Conservation (phyloP, 2,797 vertebrate species). For the Bovichtus variegatus region DNA sequence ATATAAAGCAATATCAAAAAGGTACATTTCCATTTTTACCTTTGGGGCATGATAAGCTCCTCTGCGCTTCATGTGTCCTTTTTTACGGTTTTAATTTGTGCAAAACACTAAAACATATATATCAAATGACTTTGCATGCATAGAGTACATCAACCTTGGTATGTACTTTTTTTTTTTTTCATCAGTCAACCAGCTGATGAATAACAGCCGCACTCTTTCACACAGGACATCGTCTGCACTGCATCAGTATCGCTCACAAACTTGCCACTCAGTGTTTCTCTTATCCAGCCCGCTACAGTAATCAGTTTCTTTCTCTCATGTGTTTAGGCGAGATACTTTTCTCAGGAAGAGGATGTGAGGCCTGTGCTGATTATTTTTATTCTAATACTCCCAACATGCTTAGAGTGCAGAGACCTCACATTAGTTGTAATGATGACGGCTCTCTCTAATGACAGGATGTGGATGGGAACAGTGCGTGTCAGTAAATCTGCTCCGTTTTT, state of each 20-base stretch:
- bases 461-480: slow-evolving; percentile 45
- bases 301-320: not conserved
- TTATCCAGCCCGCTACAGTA: not conserved
- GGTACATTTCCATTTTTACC: too few relatives aligned
- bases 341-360: slow-evolving; percentile 15
- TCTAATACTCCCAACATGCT: not conserved
- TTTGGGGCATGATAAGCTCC: not conserved
- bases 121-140: not conserved
- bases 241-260: slow-evolving; percentile 23
- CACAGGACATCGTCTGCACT: slow-evolving; percentile 15
- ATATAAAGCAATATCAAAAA: too few relatives aligned
- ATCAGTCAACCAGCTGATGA: slow-evolving; percentile 6
- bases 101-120: not conserved
- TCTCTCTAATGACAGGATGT: slow-evolving; percentile 53
- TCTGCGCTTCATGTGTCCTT: not conserved
- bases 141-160: not conserved
- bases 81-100: not conserved
- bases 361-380: not conserved
- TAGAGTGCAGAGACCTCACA: slow-evolving; percentile 15
- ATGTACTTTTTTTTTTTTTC: not conserved
- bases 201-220: slow-evolving; percentile 44
- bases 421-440: slow-evolving; percentile 32
- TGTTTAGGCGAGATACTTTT: slow-evolving; percentile 43
- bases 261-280: slow-evolving; percentile 1
- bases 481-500: slow-evolving; percentile 23